Evolutionary conservation across 2,888 invertebrate species (phyloP).

Genomic region (Leptopilina myrica): DNA sequence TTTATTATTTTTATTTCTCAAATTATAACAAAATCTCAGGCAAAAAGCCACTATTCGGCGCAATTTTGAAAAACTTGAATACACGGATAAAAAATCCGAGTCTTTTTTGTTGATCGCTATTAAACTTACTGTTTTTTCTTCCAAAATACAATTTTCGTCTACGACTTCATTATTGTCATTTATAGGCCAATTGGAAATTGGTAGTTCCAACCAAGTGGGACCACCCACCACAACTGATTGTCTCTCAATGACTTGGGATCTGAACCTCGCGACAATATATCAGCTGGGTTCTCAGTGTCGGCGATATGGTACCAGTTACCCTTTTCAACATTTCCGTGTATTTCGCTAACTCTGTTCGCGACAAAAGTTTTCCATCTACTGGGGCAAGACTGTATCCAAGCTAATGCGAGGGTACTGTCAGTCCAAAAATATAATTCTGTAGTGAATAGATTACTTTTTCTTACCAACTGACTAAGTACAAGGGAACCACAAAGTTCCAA

Average conservation of each 20-base stretch:
- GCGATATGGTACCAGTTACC: not conserved
- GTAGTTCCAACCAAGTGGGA: not conserved
- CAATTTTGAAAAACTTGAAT: not conserved
- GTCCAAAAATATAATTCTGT: not conserved
- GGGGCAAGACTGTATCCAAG: not conserved
- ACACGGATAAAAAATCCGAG: not conserved
- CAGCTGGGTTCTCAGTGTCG: not conserved
- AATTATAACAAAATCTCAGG: not conserved
- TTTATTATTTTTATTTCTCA: not conserved
- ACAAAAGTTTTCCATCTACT: not conserved
- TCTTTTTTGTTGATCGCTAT: not conserved
- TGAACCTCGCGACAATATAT: not conserved
- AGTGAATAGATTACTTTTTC: not conserved
- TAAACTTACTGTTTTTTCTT: not conserved
- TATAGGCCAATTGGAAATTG: not conserved
- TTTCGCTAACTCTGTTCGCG: not conserved
- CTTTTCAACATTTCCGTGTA: not conserved
- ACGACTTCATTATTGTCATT: not conserved
- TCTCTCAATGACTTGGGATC: not conserved
- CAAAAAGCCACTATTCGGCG: not conserved
- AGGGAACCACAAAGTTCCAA: not conserved
- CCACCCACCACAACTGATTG: not conserved
- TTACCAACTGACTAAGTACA: not conserved
- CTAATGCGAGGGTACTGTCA: not conserved
- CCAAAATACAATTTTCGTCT: not conserved